These are phyloP conservation scores for Alouatta palliata DNA, from an alignment of 2,113 vertebrate species.

Conservation along the genomic window DNA sequence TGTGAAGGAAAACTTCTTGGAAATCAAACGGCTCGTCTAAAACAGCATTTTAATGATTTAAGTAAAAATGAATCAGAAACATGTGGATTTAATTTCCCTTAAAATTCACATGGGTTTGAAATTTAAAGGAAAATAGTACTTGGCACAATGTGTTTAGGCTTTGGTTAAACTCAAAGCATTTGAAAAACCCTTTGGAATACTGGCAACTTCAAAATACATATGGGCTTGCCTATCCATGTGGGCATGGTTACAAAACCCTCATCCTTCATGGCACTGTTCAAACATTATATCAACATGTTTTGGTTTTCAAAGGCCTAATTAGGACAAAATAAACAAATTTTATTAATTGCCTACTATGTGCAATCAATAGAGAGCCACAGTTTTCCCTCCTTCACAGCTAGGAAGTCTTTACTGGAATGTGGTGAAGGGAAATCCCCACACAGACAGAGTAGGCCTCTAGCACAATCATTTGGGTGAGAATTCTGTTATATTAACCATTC, in stretches of 20 bases:
- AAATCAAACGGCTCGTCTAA: slow-evolving; percentile 75
- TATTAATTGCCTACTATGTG: slow-evolving; percentile 60
- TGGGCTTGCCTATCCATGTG: slow-evolving; percentile 62
- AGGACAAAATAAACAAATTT: slow-evolving; percentile 66
- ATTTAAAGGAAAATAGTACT: slow-evolving; percentile 78
- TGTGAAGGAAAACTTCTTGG: slow-evolving; percentile 71
- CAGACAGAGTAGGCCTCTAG: not conserved
- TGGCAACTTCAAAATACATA: slow-evolving; percentile 70
- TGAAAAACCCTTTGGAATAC: slow-evolving; percentile 72
- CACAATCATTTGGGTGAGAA: not conserved
- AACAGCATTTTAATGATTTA: slow-evolving; percentile 79
- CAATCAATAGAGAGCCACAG: not conserved
- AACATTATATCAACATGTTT: slow-evolving; percentile 61
- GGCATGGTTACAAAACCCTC: slow-evolving; percentile 55
- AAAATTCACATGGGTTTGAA: slow-evolving; percentile 79
- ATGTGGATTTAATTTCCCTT: slow-evolving; percentile 79
- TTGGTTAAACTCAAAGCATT: slow-evolving; percentile 81
- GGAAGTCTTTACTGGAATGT: not conserved
- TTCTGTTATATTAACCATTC: not conserved
- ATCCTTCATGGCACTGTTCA: slow-evolving; percentile 38
- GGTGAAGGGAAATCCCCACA: not conserved
- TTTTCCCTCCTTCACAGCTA: not conserved
- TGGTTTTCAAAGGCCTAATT: slow-evolving; percentile 65
- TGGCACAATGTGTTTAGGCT: slow-evolving; percentile 79
- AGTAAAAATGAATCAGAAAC: slow-evolving; percentile 81